Evolutionary conservation across 92 coral and sea anemone species (phyloP), one percentile per base, ranked within the genome.

Genomic region (Desmophyllum pertusum): DNA sequence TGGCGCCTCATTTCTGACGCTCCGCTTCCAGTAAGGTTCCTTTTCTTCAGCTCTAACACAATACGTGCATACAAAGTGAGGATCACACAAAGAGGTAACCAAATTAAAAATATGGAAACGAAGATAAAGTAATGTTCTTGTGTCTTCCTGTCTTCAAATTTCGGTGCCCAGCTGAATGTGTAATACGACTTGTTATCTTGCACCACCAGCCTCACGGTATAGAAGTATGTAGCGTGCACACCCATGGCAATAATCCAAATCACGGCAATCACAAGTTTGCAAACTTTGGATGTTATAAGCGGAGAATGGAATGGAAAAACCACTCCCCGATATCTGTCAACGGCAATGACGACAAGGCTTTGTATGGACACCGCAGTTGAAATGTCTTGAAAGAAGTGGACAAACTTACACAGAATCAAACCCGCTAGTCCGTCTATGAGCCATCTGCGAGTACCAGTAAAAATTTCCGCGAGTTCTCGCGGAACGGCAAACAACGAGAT

Each of bases 321-420:
- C 0, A 67, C 45, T 1, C 42, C 72, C 2, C 42, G 42, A 6
- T 35, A 67, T 3, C 72, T 18, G 25, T 67, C 72, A 21, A 73
- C 18, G 4, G 77, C 77, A 4, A 73, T 45, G 4, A 46, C 39
- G 18, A 42, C 55, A 33, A 73, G 8, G n/a, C 42, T 73, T 18
- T 42, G 77, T n/a, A 73, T 14, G 25, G 77, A 86, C 80, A 73
- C 83, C 76, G 68, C 76, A 79, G 42, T 79, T 59, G 77, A 79
- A 72, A 46, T 67, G 42, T 67, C 72, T 67, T 67, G 72, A 37
- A 67, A 67, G 43, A 67, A 37, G 40, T 77, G 67, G 13, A 73
- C 85, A 25, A 79, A 41, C 78, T 86, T 86, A 15, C 89, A 86
- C 21, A 80, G 57, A 1, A 57, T 39, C 10, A 72, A 63, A 37